These are phyloP conservation scores for Danaus melanippus DNA, from an alignment of 1,140 invertebrate genomes.

Conservation along the genomic window DNA sequence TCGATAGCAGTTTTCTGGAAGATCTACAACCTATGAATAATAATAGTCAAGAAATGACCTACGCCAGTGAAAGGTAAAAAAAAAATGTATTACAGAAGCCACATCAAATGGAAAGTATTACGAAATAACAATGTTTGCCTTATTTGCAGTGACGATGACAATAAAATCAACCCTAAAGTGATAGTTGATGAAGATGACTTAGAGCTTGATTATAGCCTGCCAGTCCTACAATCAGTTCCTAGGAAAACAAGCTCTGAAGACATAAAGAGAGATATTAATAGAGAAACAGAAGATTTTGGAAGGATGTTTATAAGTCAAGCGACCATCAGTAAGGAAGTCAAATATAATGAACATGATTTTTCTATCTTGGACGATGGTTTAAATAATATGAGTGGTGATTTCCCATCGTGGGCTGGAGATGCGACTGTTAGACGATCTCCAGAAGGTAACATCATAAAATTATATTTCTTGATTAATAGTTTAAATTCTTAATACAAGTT, in stretches of 20 bases:
- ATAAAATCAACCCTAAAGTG: slow-evolving; percentile 86
- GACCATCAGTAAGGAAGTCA: slow-evolving; percentile 17
- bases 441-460: slow-evolving; percentile 46
- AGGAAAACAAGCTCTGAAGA: neutral
- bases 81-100: neutral
- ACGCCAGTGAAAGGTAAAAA: slow-evolving; percentile 78
- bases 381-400: slow-evolving; percentile 34
- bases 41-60: slow-evolving; percentile 65
- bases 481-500: neutral
- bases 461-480: slow-evolving; percentile 7
- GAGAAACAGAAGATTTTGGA: slow-evolving; percentile 8
- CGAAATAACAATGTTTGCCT: neutral
- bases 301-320: slow-evolving; percentile 19
- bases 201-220: slow-evolving; percentile 74
- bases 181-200: slow-evolving; percentile 90
- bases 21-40: slow-evolving; percentile 72
- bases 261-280: slow-evolving; percentile 6
- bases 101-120: neutral
- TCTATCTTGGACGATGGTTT: slow-evolving; percentile 14
- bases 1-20: slow-evolving; percentile 88
- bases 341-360: slow-evolving; percentile 18
- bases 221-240: slow-evolving; percentile 9
- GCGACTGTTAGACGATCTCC: slow-evolving; percentile 62
- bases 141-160: slow-evolving; percentile 80
- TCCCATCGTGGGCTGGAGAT: slow-evolving; percentile 56